A percentile compares a stretch with the other conserved stretches of the same genome.
phyloP scores from a whole-genome alignment of 2,888 invertebrate species.

The Latrodectus elegans region DNA sequence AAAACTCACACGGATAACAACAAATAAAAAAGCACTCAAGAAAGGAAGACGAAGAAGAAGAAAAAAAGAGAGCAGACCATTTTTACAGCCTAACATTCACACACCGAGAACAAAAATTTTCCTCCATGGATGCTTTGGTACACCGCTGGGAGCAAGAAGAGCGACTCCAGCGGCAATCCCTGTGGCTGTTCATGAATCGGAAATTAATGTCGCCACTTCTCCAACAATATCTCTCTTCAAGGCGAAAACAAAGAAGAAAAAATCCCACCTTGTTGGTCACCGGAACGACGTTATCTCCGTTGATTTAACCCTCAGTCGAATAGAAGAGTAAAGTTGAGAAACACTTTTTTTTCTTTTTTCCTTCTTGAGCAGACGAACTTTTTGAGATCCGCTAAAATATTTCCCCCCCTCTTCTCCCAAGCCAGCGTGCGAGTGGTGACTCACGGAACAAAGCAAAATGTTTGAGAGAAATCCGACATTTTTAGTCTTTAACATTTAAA shows the following conservation, averaged over 20 bases:
- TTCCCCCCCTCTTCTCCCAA: slow-evolving; percentile 15
- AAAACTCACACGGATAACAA: slow-evolving; percentile 48
- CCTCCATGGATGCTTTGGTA: slow-evolving; percentile 62
- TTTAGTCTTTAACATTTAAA: slow-evolving; percentile 15
- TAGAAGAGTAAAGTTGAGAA: slow-evolving; percentile 16
- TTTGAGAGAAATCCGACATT: slow-evolving; percentile 47
- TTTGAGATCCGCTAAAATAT: slow-evolving; percentile 59
- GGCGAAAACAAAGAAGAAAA: slow-evolving; percentile 19
- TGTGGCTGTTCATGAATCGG: slow-evolving; percentile 69
- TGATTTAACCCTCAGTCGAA: background rate
- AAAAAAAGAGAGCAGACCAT: slow-evolving; percentile 55
- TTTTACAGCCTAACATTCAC: slow-evolving; percentile 63
- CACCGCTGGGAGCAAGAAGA: slow-evolving; percentile 68
- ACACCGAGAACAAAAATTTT: slow-evolving; percentile 62
- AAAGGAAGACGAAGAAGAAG: slow-evolving; percentile 23
- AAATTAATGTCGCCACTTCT: slow-evolving; percentile 62
- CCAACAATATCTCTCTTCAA: slow-evolving; percentile 23
- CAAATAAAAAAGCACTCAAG: slow-evolving; percentile 51
- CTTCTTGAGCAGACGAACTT: slow-evolving; percentile 42
- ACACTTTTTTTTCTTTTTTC: slow-evolving; percentile 41
- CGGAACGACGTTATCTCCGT: slow-evolving; percentile 9
- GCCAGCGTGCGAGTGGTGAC: slow-evolving; percentile 51
- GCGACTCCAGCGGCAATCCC: slow-evolving; percentile 66
- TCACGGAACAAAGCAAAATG: slow-evolving; percentile 68
- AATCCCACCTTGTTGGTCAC: slow-evolving; percentile 17